phyloP scores from a whole-genome alignment of 2,888 invertebrate genomes.

The Stenchaetothrips biformis region DNA sequence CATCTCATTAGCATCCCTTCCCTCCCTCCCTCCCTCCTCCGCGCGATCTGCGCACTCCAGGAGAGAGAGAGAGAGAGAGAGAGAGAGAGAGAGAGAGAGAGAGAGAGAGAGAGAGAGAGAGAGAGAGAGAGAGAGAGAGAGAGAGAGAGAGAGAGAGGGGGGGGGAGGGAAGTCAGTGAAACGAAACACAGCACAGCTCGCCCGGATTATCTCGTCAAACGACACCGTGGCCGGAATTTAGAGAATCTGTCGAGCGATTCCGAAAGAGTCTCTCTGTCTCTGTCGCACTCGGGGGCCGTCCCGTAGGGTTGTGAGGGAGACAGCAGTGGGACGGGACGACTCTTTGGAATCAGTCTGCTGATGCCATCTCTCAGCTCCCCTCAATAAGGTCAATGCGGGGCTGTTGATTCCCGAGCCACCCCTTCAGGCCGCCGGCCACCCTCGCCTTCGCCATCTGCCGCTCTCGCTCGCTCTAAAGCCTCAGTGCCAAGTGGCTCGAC shows the following conservation, averaged over 20 bases:
- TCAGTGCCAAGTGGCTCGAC: background rate
- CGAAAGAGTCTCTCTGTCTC: too few species aligned
- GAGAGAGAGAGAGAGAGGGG: background rate
- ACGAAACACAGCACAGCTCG: background rate
- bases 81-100: conserved; percentile 4
- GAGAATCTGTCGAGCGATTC: background rate
- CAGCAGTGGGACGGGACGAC: too few species aligned
- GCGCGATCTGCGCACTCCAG: background rate
- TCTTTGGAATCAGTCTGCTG: background rate
- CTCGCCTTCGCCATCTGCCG: background rate
- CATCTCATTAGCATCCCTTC: background rate
- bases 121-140: background rate
- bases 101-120: conserved; percentile 1
- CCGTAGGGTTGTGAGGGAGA: too few species aligned
- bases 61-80: background rate
- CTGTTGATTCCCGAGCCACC: background rate
- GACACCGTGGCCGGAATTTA: background rate
- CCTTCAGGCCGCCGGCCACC: too few species aligned
- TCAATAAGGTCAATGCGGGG: background rate
- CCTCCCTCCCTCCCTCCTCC: background rate
- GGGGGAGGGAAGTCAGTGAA: background rate
- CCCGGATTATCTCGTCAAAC: background rate
- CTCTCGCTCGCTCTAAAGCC: background rate
- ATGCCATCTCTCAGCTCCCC: background rate
- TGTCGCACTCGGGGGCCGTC: too few species aligned